Conservation (phyloP, 2,113 vertebrate species). For the Columba livia region DNA sequence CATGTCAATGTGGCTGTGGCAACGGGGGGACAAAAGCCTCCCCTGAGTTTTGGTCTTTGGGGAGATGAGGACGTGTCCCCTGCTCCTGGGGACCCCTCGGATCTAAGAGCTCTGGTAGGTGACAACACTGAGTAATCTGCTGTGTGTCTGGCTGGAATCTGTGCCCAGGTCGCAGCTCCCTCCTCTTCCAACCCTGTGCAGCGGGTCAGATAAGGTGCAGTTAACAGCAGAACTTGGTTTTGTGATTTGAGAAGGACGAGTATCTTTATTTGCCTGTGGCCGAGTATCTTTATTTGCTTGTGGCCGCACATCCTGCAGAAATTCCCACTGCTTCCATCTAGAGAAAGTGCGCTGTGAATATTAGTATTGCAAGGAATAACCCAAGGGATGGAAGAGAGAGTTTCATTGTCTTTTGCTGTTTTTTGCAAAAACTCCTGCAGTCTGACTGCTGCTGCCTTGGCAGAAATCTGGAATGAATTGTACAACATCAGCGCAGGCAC, state of each 20-base stretch:
- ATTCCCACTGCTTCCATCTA: neutral
- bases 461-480: neutral
- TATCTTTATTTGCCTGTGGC: neutral
- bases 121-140: neutral
- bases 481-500: neutral
- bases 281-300: neutral
- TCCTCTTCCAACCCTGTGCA: neutral
- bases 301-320: neutral
- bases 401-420: neutral
- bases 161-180: neutral
- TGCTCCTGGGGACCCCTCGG: neutral
- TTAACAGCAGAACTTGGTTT: neutral
- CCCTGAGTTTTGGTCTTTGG: neutral
- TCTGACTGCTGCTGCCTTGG: neutral
- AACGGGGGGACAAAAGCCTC: neutral
- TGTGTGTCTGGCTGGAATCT: neutral
- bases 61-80: accelerated
- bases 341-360: too few relatives aligned
- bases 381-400: neutral
- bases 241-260: neutral
- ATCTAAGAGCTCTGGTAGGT: neutral
- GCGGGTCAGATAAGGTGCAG: neutral
- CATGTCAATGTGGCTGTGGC: neutral
- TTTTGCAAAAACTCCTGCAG: neutral
- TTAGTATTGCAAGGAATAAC: neutral